Evolutionary conservation across 2,113 vertebrate genomes (phyloP).

Genomic region (Chloropsis cyanopogon): DNA sequence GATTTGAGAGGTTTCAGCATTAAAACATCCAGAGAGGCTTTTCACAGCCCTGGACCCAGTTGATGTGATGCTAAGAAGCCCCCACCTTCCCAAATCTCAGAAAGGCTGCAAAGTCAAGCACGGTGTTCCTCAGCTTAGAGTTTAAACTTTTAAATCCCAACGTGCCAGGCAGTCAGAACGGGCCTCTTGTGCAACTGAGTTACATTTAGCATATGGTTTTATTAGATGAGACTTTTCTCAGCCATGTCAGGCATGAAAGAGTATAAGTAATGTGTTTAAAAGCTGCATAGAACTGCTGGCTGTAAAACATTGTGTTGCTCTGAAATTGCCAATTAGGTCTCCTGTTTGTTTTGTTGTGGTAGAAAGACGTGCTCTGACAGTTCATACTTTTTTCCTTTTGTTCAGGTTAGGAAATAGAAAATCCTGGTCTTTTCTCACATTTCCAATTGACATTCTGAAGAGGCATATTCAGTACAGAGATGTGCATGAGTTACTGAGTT

Average conservation of each 20-base stretch:
- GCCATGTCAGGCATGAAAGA: not conserved
- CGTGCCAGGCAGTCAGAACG: not conserved
- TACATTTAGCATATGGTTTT: not conserved
- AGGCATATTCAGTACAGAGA: not conserved
- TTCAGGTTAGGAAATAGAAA: not conserved
- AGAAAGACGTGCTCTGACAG: not conserved
- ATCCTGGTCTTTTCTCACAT: not conserved
- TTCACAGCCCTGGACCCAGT: not conserved
- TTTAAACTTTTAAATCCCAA: conserved; percentile 9
- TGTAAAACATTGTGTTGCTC: conserved; percentile 13
- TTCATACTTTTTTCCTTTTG: not conserved
- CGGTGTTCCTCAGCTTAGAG: not conserved
- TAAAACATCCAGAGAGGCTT: conserved; percentile 2
- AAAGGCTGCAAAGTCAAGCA: not conserved
- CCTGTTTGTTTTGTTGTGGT: not conserved
- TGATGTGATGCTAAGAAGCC: not conserved
- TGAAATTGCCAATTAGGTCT: conserved; percentile 28
- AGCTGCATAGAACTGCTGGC: not conserved
- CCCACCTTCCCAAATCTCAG: not conserved
- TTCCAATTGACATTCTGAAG: conserved; percentile 38
- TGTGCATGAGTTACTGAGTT: conserved; percentile 25
- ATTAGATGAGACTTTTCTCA: conserved; percentile 24
- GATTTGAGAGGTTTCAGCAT: conserved; percentile 16
- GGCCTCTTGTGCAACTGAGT: not conserved
- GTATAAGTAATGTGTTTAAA: conserved; percentile 33